Base-by-base conservation (phyloP, 2,113 vertebrate genomes). In the Pao palembangensis region DNA sequence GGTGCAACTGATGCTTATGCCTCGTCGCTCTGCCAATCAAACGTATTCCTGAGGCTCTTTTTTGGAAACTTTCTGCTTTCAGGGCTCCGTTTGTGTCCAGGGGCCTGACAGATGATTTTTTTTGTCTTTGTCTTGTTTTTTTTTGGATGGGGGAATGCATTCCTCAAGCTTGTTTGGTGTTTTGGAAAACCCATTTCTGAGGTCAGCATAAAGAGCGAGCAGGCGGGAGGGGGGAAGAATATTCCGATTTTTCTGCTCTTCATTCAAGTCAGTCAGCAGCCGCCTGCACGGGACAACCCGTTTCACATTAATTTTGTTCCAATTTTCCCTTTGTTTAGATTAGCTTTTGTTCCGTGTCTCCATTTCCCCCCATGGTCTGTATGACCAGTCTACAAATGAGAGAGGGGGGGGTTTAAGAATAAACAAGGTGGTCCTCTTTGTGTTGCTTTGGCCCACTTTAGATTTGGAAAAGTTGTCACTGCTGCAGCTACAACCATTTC, bases 1-100 rank as follows among this genome's bases (percentile, higher is more conserved):
- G 49, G 80, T 48, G 55, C 55, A 58, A 76, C 76, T 79, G 75
- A 87, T 83, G 81, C 83, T 76, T 70, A 70, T 69, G 57, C 72
- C 57, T 71, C 66, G 17, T 16, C 43, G 19, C 31, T 66, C 58
- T 77, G 70, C 78, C 83, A 83, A 68, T 62, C 61, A 72, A 75
- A 44, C n/a, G 0, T 58, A 67, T 61, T 72, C 55, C 62, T 73
- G 51, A 56, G 55, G 51, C 52, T 53, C 2, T 11, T 28, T 25
- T 28, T 28, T 28, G 25, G 25, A 28, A 28, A 6, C 4, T 28
- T 38, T 12, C 34, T 38, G 34, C 34, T 12, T 11, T 12, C 2
- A 38, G 11, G 34, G 11, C 34, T 38, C 34, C 34, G 34, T 8
- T 38, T 38, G 34, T 38, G 34, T 28, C 25, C 25, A 58, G 71